phyloP scores from a whole-genome alignment of 2,797 vertebrate species.

The Hippoglossus hippoglossus region DNA sequence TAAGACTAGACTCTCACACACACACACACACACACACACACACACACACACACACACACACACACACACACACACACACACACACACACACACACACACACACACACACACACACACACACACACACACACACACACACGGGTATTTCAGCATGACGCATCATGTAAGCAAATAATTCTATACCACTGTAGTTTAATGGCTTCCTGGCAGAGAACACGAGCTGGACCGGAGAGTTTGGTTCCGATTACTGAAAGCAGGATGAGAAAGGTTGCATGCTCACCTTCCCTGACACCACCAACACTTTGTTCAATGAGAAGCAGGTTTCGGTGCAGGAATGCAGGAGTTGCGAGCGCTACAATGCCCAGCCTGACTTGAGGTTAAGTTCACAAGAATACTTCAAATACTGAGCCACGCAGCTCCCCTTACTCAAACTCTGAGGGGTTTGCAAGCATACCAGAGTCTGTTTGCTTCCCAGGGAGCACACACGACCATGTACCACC shows the following conservation, averaged over 20 bases:
- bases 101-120: background rate
- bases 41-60: background rate
- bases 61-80: background rate
- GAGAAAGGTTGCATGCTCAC: slow-evolving; percentile 14
- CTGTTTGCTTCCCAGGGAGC: slow-evolving; percentile 52
- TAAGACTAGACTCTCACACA: background rate
- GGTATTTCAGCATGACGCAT: background rate
- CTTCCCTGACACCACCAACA: slow-evolving; percentile 14
- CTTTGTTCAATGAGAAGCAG: slow-evolving; percentile 37
- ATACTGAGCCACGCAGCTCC: slow-evolving; percentile 15
- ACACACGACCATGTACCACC: slow-evolving; percentile 47
- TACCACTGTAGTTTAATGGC: slow-evolving; percentile 35
- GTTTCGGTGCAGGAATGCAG: slow-evolving; percentile 28
- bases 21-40: background rate
- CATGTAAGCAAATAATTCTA: slow-evolving; percentile 5
- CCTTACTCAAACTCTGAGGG: slow-evolving; percentile 31
- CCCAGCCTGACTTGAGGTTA: background rate
- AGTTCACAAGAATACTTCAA: slow-evolving; percentile 6
- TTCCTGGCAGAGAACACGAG: slow-evolving; percentile 42
- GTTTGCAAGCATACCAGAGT: slow-evolving; percentile 50
- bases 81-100: background rate
- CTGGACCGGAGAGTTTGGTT: slow-evolving; percentile 13
- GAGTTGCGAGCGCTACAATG: background rate
- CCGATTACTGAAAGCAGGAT: slow-evolving; percentile 32
- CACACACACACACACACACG: background rate